These are phyloP conservation scores for Psittacula derbiana DNA, from an alignment of 2,797 vertebrate genomes.

Conservation along the genomic window DNA sequence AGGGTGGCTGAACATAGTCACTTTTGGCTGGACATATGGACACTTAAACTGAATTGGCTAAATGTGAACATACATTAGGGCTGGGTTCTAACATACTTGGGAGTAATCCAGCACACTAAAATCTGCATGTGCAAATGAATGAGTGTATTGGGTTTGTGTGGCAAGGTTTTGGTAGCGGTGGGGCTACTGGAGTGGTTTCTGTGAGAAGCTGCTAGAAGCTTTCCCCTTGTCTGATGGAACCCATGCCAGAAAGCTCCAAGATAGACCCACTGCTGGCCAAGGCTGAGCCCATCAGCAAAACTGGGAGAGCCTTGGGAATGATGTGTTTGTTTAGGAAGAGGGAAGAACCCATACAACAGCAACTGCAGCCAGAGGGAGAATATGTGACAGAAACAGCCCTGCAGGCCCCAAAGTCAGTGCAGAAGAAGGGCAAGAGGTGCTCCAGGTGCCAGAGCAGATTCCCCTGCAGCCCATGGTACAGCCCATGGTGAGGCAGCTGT, in stretches of 20 bases:
- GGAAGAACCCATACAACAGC: background rate
- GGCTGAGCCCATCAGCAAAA: background rate
- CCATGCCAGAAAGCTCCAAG: background rate
- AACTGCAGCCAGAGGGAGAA: background rate
- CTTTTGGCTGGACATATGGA: background rate
- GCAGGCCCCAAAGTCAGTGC: background rate
- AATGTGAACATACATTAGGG: background rate
- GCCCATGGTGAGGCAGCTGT: background rate
- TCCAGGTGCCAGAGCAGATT: background rate
- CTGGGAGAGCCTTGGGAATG: background rate
- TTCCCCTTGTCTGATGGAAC: background rate
- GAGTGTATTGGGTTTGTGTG: accelerated
- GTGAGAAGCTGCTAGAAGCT: background rate
- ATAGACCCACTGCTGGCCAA: background rate
- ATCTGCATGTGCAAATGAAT: background rate
- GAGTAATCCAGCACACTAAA: background rate
- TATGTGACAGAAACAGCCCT: background rate
- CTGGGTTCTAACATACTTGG: background rate
- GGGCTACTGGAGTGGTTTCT: background rate
- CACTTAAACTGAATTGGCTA: background rate
- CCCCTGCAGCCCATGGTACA: background rate
- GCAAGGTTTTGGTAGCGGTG: background rate
- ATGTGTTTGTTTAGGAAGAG: background rate
- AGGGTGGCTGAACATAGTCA: background rate
- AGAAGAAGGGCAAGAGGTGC: background rate